A percentile compares a stretch with the other conserved stretches of the same genome.
These are phyloP conservation scores for Drosophila antonietae DNA, from an alignment of 2,888 invertebrate genomes.

Conservation along the genomic window DNA sequence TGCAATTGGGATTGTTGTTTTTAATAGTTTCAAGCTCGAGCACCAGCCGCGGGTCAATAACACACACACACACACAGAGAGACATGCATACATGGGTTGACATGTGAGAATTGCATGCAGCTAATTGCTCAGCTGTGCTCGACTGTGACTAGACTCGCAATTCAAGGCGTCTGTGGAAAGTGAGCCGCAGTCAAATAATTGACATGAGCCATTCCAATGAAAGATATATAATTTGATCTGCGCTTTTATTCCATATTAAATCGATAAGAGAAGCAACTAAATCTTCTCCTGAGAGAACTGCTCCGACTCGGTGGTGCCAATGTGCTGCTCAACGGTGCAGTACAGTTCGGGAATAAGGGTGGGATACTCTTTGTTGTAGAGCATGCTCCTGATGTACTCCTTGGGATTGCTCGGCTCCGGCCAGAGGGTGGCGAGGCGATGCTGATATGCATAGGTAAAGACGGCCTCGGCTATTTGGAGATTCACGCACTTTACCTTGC, in stretches of 20 bases:
- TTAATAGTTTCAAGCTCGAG: slow-evolving; percentile 56
- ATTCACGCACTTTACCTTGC: slow-evolving; percentile 53
- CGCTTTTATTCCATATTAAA: slow-evolving; percentile 20
- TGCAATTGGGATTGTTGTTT: slow-evolving; percentile 51
- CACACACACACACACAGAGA: slow-evolving; percentile 26
- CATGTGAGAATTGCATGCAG: slow-evolving; percentile 73
- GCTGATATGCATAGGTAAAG: slow-evolving; percentile 53
- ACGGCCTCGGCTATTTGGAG: slow-evolving; percentile 54
- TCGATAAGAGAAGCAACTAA: slow-evolving; percentile 18
- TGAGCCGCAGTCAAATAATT: slow-evolving; percentile 34
- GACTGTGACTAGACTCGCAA: slow-evolving; percentile 43
- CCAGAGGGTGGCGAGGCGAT: slow-evolving; percentile 56
- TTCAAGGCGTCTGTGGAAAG: slow-evolving; percentile 15
- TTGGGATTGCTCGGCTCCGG: slow-evolving; percentile 59
- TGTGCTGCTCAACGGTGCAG: slow-evolving; percentile 24
- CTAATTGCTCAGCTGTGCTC: slow-evolving; percentile 60
- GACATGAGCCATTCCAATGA: slow-evolving; percentile 9
- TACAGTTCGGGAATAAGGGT: background rate
- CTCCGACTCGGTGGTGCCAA: slow-evolving; percentile 53
- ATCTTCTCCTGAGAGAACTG: slow-evolving; percentile 34
- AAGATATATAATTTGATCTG: slow-evolving; percentile 22
- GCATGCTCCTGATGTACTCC: slow-evolving; percentile 40
- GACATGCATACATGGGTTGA: slow-evolving; percentile 46
- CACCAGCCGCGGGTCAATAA: slow-evolving; percentile 42
- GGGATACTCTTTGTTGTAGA: slow-evolving; percentile 23